phyloP scores from a whole-genome alignment of 2,888 invertebrate species.

The Muschampia plurimacula region DNA sequence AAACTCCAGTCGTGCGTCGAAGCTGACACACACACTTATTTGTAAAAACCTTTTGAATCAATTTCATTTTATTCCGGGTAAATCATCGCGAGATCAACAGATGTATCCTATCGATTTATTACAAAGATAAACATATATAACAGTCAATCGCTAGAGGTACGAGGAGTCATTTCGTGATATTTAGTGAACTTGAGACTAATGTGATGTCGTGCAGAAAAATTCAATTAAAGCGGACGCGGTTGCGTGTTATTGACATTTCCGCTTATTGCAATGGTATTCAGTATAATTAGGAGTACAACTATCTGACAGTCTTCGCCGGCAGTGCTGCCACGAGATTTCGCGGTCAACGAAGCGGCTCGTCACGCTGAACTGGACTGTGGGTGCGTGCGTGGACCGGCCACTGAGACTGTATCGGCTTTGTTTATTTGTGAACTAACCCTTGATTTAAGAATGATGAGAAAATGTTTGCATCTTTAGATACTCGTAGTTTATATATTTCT shows the following conservation, averaged over 20 bases:
- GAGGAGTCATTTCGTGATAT: conserved; percentile 6
- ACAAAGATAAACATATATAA: background rate
- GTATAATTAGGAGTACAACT: conserved; percentile 42
- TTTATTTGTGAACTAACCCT: conserved; percentile 48
- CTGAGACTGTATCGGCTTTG: conserved; percentile 6
- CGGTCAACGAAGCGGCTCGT: conserved; percentile 66
- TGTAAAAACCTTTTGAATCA: no score
- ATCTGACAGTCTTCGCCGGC: conserved; percentile 48
- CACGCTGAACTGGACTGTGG: conserved; percentile 69
- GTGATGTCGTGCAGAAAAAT: conserved; percentile 37
- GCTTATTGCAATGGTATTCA: conserved; percentile 36
- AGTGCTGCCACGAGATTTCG: conserved; percentile 45
- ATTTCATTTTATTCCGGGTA: background rate
- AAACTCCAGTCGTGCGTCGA: no score
- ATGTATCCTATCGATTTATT: background rate
- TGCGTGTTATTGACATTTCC: conserved; percentile 40
- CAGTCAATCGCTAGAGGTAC: background rate
- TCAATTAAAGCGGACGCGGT: conserved; percentile 35
- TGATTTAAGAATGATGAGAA: background rate
- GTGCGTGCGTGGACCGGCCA: conserved; percentile 50
- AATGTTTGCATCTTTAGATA: no score
- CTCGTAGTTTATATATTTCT: no score
- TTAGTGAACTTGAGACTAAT: conserved; percentile 30
- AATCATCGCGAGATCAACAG: background rate
- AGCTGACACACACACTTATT: no score